Conservation (phyloP, 2,888 invertebrate genomes). For the Colletes collaris region DNA sequence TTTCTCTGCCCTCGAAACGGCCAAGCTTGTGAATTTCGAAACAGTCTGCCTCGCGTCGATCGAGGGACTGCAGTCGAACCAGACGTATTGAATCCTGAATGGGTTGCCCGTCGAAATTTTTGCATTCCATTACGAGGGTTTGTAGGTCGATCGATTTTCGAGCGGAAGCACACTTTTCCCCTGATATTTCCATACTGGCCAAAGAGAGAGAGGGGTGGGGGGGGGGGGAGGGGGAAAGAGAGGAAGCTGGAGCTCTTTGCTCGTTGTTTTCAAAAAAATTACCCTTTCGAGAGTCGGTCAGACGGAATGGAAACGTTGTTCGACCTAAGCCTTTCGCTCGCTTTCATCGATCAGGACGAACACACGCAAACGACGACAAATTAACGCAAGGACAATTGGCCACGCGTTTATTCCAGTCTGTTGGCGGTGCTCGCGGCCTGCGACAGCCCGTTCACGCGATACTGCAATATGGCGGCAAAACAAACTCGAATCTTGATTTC, state of each 20-base stretch:
- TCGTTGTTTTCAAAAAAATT: neutral
- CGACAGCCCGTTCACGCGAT: no score
- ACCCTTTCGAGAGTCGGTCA: neutral
- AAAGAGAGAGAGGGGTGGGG: neutral
- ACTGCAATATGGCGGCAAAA: no score
- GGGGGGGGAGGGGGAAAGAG: no score
- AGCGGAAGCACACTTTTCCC: neutral
- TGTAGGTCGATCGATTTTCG: constrained; percentile 42
- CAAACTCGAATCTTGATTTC: no score
- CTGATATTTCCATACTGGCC: neutral
- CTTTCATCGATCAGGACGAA: constrained; percentile 12
- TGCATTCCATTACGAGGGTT: constrained; percentile 33
- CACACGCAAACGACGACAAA: neutral
- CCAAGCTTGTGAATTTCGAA: neutral
- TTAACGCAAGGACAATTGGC: constrained; percentile 2
- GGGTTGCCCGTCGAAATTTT: constrained; percentile 47
- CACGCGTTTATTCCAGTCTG: neutral
- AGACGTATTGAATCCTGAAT: constrained; percentile 19
- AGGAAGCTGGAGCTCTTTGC: neutral
- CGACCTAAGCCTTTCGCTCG: neutral
- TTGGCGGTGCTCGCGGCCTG: no score
- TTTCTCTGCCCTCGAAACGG: neutral
- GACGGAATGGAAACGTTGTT: neutral
- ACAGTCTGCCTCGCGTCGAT: neutral
- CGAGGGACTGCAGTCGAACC: constrained; percentile 1